phyloP scores from a whole-genome alignment of 2,113 vertebrate species.

The Spheniscus mendiculus region DNA sequence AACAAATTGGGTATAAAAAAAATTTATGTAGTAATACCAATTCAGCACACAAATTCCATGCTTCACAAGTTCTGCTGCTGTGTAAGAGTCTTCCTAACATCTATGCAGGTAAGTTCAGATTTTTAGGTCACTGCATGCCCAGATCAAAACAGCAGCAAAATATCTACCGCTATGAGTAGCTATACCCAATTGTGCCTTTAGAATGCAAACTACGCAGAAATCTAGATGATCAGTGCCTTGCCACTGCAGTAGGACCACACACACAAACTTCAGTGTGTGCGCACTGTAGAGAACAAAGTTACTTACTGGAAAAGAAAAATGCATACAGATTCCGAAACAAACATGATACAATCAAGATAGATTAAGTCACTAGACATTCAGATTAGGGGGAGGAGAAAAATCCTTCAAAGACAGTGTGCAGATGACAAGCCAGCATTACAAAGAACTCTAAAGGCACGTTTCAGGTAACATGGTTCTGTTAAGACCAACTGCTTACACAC shows the following conservation, averaged over 20 bases:
- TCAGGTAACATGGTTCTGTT: conserved; percentile 68
- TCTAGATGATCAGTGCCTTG: background rate
- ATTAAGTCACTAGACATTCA: conserved; percentile 28
- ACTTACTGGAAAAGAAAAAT: background rate
- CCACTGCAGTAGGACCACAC: background rate
- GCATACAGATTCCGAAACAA: background rate
- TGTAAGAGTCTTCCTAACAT: conserved; percentile 26
- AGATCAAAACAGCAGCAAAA: conserved; percentile 66
- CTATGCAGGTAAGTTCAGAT: conserved; percentile 5
- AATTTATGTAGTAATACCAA: conserved; percentile 52
- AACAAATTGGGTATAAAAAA: conserved; percentile 39
- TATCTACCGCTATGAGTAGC: conserved; percentile 64
- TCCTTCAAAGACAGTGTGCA: background rate
- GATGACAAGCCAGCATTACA: conserved; percentile 14
- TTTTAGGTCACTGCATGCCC: conserved; percentile 48
- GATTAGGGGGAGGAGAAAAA: background rate
- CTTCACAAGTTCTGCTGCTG: conserved; percentile 68
- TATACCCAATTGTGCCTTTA: conserved; percentile 72
- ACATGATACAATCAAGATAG: background rate
- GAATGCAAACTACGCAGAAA: conserved; percentile 42
- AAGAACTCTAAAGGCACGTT: conserved; percentile 75
- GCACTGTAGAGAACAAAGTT: background rate
- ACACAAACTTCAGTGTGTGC: background rate
- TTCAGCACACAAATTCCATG: conserved; percentile 58
- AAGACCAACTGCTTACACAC: conserved; percentile 70